Evolutionary conservation across 2,888 invertebrate genomes (phyloP), one percentile per base, ranked within the genome.

Genomic region (Parasteatoda lunata): DNA sequence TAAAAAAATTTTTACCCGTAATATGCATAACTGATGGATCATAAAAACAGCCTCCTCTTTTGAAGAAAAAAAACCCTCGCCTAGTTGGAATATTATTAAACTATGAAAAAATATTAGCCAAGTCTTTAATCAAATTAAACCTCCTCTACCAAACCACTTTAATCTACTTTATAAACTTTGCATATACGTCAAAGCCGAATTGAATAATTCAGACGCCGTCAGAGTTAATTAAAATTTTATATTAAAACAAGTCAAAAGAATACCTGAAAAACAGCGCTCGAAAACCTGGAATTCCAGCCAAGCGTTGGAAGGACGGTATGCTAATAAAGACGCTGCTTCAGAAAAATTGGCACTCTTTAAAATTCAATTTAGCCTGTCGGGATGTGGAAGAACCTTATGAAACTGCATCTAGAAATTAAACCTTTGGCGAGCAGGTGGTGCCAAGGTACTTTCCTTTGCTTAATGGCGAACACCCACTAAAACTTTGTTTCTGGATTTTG

Each of bases 151-250:
- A 54, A 54, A 54, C 54, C 54, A 54, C 54, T 54, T 54, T 13
- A 54, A 4, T 13, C 59, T n/a, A 59, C 59, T 59, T 59, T 59
- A 59, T 59, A 59, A 59, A 59, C 59, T 59, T 8, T 13, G 59
- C 9, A 8, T 7, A 59, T 59, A 9, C 59, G 59, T 59, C 59
- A 54, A 54, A 45, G 59, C 5, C 15, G 9, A 49, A 47, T n/a
- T 49, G 72, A 51, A 30, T n/a, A 66, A 75, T 75, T 81, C 81
- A 69, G 75, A 73, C 69, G 81, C 48, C 75, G 72, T 49, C 73
- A 54, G 54, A 81, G 69, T 75, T 81, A 81, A 81, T 81, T 81
- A 81, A 81, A 81, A 81, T 81, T 75, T 79, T 81, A 81, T 81
- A 81, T 81, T 81, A 81, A 81, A 73, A 81, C 75, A 45, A 75